A percentile compares a stretch with the other conserved stretches of the same genome.
phyloP scores from a whole-genome alignment of 1,140 invertebrate genomes.

The Cataglyphis hispanica region DNA sequence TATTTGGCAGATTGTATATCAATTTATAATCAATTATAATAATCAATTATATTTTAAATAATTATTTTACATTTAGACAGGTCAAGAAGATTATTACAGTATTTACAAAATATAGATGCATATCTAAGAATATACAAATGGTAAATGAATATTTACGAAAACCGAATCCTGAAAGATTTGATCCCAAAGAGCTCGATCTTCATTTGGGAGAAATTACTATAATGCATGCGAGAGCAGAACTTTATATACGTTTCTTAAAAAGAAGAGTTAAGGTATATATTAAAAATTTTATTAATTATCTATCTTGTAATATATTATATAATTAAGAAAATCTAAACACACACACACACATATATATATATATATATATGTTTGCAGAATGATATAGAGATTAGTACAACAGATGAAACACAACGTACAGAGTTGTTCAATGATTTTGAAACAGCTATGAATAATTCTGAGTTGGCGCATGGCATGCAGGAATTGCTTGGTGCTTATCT shows the following conservation, averaged over 20 bases:
- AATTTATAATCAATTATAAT: too few species aligned
- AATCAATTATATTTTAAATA: neutral
- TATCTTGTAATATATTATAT: neutral
- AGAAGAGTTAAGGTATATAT: slow-evolving; percentile 90
- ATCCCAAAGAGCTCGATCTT: slow-evolving; percentile 96
- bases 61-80: slow-evolving; percentile 75
- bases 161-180: slow-evolving; percentile 88
- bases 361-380: slow-evolving; percentile 85
- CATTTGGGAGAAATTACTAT: slow-evolving; percentile 96
- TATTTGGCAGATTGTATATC: neutral
- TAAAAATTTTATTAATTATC: slow-evolving; percentile 67
- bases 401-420: slow-evolving; percentile 87
- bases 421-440: slow-evolving; percentile 89
- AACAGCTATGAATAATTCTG: slow-evolving; percentile 91
- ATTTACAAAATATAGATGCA: slow-evolving; percentile 92
- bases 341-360: slow-evolving; percentile 1
- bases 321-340: neutral
- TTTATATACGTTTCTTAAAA: slow-evolving; percentile 96
- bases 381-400: slow-evolving; percentile 90
- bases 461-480: slow-evolving; percentile 94
- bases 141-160: slow-evolving; percentile 88
- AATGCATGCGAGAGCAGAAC: slow-evolving; percentile 95
- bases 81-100: slow-evolving; percentile 90
- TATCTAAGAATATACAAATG: slow-evolving; percentile 89
- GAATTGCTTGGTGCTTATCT: slow-evolving; percentile 97